Percentiles rank a stretch among this genome's conserved stretches.
Evolutionary conservation across 2,113 vertebrate genomes (phyloP).

Genomic region (Grantiella picta): DNA sequence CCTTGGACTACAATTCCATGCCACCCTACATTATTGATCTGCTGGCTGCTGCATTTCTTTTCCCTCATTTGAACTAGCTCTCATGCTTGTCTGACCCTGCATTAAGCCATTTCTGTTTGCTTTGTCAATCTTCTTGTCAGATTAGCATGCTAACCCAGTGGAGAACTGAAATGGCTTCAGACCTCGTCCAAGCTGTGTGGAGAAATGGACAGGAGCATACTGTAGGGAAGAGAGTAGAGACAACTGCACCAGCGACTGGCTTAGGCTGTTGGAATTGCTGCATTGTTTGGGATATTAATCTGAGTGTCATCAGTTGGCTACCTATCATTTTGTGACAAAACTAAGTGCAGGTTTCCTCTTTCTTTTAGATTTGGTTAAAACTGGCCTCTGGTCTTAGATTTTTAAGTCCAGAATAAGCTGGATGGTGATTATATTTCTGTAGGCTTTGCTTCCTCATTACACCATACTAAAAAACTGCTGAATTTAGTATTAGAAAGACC

Average conservation of each 20-base stretch:
- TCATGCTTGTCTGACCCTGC: neutral
- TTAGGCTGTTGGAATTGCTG: neutral
- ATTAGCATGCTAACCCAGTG: accelerated
- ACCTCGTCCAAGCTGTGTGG: neutral
- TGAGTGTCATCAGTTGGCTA: neutral
- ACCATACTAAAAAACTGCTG: neutral
- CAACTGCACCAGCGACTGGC: neutral
- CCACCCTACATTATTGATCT: neutral
- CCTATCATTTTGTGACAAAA: neutral
- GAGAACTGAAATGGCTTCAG: neutral
- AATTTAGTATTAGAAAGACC: neutral
- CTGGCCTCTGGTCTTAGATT: neutral
- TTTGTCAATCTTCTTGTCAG: neutral
- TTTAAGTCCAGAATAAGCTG: neutral
- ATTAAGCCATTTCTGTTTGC: neutral
- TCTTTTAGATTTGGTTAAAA: neutral
- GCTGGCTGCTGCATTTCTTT: neutral
- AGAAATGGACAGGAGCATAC: neutral
- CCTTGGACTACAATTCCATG: neutral
- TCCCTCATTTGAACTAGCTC: neutral
- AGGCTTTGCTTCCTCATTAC: neutral
- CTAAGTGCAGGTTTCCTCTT: neutral
- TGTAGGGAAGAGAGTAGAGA: neutral
- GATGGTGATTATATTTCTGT: neutral
- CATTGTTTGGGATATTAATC: neutral